A percentile compares a stretch with the other conserved stretches of the same genome.
Evolutionary conservation across 2,797 vertebrate species (phyloP).

Genomic region (Cynopterus sphinx): DNA sequence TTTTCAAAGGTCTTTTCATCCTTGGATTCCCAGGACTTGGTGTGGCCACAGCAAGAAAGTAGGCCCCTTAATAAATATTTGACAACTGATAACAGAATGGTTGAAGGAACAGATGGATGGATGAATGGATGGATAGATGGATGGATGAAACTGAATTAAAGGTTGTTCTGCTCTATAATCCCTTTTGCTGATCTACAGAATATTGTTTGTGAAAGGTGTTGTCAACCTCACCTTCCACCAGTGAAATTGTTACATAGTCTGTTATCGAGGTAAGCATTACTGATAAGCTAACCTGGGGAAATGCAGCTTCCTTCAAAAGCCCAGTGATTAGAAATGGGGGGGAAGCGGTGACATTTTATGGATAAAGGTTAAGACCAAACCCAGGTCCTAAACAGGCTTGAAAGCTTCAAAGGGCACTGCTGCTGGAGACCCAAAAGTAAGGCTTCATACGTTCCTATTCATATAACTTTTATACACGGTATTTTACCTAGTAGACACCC

Average conservation of each 20-base stretch:
- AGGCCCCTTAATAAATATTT: constrained; percentile 63
- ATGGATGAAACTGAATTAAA: constrained; percentile 52
- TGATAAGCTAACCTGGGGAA: constrained; percentile 49
- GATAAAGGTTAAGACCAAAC: background rate
- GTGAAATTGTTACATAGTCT: constrained; percentile 33
- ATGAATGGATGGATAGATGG: constrained; percentile 27
- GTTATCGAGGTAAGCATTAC: constrained; percentile 29
- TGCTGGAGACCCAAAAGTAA: background rate
- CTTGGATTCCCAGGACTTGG: background rate
- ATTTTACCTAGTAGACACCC: background rate
- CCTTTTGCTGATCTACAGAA: constrained; percentile 44
- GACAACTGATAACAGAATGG: constrained; percentile 39
- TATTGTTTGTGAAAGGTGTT: constrained; percentile 71
- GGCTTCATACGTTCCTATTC: background rate
- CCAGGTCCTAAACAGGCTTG: background rate
- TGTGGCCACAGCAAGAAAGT: background rate
- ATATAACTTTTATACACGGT: background rate
- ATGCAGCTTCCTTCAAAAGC: constrained; percentile 59
- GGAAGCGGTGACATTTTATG: background rate
- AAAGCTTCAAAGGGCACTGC: background rate
- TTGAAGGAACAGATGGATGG: background rate
- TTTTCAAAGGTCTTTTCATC: constrained; percentile 51
- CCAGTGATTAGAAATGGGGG: constrained; percentile 28
- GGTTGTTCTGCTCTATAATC: constrained; percentile 56
- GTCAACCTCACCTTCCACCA: constrained; percentile 34